phyloP scores from a whole-genome alignment of 2,113 vertebrate genomes.

The Physeter macrocephalus region DNA sequence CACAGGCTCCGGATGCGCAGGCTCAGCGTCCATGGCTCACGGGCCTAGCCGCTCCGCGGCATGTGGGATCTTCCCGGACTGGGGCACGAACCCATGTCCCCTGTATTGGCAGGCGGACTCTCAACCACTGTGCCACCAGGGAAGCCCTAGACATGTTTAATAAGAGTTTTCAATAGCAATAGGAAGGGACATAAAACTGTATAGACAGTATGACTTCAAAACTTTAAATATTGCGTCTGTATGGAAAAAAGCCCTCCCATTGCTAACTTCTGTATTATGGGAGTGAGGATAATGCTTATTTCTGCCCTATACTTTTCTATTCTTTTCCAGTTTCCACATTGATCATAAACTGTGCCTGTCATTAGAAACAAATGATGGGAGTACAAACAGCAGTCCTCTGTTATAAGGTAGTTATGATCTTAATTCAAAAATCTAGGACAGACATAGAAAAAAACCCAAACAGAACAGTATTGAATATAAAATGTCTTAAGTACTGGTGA shows the following conservation, averaged over 20 bases:
- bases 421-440: neutral
- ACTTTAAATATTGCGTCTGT: neutral
- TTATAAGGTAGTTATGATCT: neutral
- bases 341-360: neutral
- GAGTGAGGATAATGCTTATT: neutral
- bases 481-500: neutral
- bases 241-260: neutral
- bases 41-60: no score
- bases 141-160: neutral
- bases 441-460: neutral
- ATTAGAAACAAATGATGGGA: neutral
- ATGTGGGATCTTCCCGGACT: no score
- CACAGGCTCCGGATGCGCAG: no score
- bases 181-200: neutral
- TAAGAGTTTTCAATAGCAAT: neutral
- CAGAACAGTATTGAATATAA: neutral
- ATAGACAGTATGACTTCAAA: neutral
- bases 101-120: no score
- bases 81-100: no score
- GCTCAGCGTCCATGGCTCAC: no score
- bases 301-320: neutral
- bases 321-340: neutral
- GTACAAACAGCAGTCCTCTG: neutral
- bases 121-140: no score
- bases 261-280: neutral